These are phyloP conservation scores for Machimus atricapillus DNA, from an alignment of 2,888 invertebrate genomes.

Conservation along the genomic window DNA sequence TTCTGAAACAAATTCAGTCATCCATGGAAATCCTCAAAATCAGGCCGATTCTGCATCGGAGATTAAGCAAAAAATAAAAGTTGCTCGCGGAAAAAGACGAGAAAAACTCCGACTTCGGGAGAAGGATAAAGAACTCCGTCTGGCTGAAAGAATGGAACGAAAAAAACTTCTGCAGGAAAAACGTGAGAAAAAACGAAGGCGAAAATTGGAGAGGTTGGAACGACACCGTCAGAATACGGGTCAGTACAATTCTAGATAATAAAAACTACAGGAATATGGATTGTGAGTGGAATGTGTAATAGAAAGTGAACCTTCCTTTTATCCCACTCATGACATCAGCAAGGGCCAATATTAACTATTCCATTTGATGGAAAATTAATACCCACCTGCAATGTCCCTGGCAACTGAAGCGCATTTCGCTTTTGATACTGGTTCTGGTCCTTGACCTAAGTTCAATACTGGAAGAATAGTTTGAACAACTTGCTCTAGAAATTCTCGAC, in stretches of 20 bases:
- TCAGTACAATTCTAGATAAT: background rate
- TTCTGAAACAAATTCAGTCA: conserved; percentile 25
- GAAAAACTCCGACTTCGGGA: conserved; percentile 7
- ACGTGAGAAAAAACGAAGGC: conserved; percentile 40
- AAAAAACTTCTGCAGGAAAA: conserved; percentile 44
- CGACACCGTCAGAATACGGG: conserved; percentile 12
- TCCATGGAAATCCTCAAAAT: conserved; percentile 12
- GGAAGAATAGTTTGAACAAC: background rate
- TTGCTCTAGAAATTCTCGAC: background rate
- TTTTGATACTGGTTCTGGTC: background rate
- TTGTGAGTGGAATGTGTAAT: conserved; percentile 8
- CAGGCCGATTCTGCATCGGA: conserved; percentile 15
- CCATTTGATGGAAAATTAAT: background rate
- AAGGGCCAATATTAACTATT: background rate
- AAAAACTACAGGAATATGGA: background rate
- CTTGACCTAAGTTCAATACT: background rate
- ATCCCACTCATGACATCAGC: background rate
- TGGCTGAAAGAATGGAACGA: conserved; percentile 40
- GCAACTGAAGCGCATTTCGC: background rate
- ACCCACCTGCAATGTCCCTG: background rate
- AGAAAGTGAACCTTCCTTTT: background rate
- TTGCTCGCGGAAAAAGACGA: background rate
- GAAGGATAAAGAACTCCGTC: conserved; percentile 1
- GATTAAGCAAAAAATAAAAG: conserved; percentile 31
- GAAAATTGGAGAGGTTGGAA: conserved; percentile 39